Base-by-base conservation (phyloP, 92 coral and sea anemone genomes). In the Chrysogorgia sp. region DNA sequence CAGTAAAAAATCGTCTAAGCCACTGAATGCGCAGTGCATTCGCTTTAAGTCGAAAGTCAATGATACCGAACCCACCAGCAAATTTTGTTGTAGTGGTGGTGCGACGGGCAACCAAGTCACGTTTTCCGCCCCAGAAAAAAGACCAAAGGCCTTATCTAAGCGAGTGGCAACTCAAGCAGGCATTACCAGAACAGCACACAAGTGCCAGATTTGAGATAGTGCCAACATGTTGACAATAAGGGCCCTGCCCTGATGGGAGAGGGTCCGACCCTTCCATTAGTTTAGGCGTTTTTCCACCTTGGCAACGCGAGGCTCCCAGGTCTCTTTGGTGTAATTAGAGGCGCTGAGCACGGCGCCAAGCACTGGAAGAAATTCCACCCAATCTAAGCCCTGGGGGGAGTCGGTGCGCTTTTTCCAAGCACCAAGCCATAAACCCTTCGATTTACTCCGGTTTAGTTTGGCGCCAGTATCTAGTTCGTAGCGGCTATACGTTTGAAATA, bases 391-490 rank as follows among this genome's bases (percentile, higher is more conserved):
- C 28, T 21, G 14, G 0, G 90, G 90, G 23, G 66, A 19, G 67
- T 80, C 82, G 0, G 61, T 15, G 23, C 84, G 68, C 29, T 23
- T 10, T 17, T 55, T 48, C 88, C 84, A 84, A 5, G 65, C 80
- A 52, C 52, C 59, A 52, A 60, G 79, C 21, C 6, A 71, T 0
- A 71, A 17, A 4, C 59, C 59, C 59, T 52, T 52, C 4, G 59
- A 52, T 23, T 52, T 52, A 14, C 74, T 52, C 1, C 55, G 41
- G 35, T 66, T 66, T 0, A 87, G 55, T 7, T 70, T 55, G 0
- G 92, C 63, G 0, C 92, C 92, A 3, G 82, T 35, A 0, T 76
- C 92, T 0, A 7, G 10, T 37, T 89, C 84, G 28, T 56, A 89
- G 0, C 0, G 1, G 7, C 25, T 2, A 25, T 79, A 83, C 0